Evolutionary conservation across 2,888 invertebrate species (phyloP).

Genomic region (Eristalinus aeneus): DNA sequence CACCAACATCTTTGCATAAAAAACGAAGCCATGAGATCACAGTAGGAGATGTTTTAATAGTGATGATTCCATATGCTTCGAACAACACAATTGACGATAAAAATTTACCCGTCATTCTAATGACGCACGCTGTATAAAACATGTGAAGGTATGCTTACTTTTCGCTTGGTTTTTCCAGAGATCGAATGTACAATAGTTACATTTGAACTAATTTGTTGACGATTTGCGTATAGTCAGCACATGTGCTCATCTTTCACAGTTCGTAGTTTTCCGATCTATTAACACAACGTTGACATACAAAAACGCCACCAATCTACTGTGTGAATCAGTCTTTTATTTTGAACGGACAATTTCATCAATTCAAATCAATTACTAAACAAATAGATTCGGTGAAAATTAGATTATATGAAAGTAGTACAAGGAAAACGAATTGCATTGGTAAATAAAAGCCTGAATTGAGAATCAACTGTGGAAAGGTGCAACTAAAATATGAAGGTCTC

Average conservation of each 20-base stretch:
- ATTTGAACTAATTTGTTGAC: not conserved
- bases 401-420: not conserved
- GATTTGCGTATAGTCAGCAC: too few relatives aligned
- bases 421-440: not conserved
- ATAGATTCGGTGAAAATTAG: not conserved
- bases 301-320: not conserved
- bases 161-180: too few relatives aligned
- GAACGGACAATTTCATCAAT: not conserved
- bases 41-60: too few relatives aligned
- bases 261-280: not conserved
- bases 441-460: not conserved
- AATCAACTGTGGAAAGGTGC: not conserved
- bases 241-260: not conserved
- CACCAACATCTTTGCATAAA: too few relatives aligned
- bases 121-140: too few relatives aligned
- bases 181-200: too few relatives aligned
- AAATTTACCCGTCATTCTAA: too few relatives aligned
- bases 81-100: too few relatives aligned
- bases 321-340: not conserved
- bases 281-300: not conserved
- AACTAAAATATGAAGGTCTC: not conserved
- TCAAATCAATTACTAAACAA: not conserved
- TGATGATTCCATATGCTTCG: too few relatives aligned
- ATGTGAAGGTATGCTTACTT: too few relatives aligned
- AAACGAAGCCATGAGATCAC: too few relatives aligned